Conservation (phyloP, 1,140 invertebrate genomes). For the Zaprionus inermis region DNA sequence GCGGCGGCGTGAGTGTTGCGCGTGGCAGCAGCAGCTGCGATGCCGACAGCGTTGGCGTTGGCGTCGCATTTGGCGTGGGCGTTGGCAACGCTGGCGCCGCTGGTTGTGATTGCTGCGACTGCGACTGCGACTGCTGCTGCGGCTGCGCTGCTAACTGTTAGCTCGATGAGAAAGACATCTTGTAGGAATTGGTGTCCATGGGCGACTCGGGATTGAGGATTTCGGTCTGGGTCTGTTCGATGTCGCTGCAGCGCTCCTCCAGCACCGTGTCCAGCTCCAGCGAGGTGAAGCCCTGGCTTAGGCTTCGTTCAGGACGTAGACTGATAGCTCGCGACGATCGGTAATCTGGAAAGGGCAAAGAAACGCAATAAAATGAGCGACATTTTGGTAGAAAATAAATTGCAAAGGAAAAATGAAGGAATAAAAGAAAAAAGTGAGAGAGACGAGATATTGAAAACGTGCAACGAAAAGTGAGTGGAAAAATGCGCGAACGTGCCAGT, state of each 20-base stretch:
- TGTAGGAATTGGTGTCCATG: conserved; percentile 77
- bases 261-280: conserved; percentile 92
- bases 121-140: conserved; percentile 38
- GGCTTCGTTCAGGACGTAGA: conserved; percentile 87
- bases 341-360: conserved; percentile 74
- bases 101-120: not conserved
- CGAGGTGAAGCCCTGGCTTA: conserved; percentile 88
- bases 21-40: conserved; percentile 50
- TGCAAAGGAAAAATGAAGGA: conserved; percentile 6
- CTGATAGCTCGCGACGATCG: conserved; percentile 87
- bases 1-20: conserved; percentile 48
- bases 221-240: conserved; percentile 87
- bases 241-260: conserved; percentile 90
- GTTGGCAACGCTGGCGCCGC: not conserved
- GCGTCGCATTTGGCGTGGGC: not conserved
- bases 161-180: conserved; percentile 82
- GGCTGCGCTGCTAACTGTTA: conserved; percentile 76
- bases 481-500: conserved; percentile 22
- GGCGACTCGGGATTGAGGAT: conserved; percentile 79
- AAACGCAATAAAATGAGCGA: conserved; percentile 13
- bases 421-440: not conserved
- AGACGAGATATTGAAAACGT: conserved; percentile 52
- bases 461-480: conserved; percentile 23
- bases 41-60: conserved; percentile 11
- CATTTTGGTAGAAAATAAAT: not conserved